Evolutionary conservation across 2,797 vertebrate species (phyloP).

Genomic region (Danio tinwini): DNA sequence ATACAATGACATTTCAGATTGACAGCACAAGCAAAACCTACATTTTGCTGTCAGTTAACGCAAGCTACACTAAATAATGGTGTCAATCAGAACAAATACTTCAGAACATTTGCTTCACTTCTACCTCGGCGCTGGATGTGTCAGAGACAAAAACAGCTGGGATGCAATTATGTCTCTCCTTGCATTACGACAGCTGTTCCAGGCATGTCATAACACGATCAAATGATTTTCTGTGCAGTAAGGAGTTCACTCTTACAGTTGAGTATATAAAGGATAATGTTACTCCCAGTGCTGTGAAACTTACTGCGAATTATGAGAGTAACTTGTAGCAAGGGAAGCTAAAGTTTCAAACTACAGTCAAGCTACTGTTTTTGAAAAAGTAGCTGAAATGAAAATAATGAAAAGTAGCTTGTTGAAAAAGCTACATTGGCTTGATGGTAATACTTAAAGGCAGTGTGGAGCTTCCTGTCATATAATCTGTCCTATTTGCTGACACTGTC

Average conservation of each 20-base stretch:
- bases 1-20: constrained; percentile 2
- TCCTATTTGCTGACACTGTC: no score
- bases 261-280: background rate
- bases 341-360: background rate
- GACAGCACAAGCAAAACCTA: background rate
- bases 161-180: constrained; percentile 30
- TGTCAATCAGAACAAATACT: constrained; percentile 9
- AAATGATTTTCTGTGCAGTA: constrained; percentile 43
- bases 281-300: background rate
- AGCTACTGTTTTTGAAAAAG: background rate
- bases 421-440: no score
- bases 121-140: constrained; percentile 1
- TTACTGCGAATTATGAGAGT: background rate
- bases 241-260: constrained; percentile 11
- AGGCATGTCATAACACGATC: constrained; percentile 59
- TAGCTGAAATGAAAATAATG: no score
- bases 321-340: background rate
- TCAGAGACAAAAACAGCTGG: constrained; percentile 47
- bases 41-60: constrained; percentile 3
- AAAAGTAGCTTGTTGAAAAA: no score
- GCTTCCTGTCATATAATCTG: no score
- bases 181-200: constrained; percentile 41
- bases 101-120: constrained; percentile 15
- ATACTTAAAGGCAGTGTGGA: no score
- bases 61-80: background rate